phyloP scores from a whole-genome alignment of 1,140 invertebrate species.

The Calliopsis andreniformis region DNA sequence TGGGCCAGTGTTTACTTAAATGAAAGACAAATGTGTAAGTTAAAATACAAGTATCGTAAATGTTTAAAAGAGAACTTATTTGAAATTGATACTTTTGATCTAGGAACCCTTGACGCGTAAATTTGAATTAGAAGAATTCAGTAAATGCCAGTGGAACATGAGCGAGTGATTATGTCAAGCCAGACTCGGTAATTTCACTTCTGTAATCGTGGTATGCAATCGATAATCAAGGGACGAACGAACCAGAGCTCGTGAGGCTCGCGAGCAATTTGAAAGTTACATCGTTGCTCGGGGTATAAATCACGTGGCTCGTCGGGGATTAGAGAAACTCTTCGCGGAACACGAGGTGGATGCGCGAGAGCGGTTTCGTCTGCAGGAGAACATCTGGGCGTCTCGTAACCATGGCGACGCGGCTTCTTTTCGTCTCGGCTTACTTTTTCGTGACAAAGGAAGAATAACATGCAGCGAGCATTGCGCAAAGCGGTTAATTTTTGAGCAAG shows the following conservation, averaged over 20 bases:
- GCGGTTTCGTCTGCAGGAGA: slow-evolving; percentile 4
- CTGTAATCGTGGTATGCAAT: no score
- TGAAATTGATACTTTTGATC: no score
- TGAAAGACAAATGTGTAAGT: no score
- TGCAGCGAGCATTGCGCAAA: neutral
- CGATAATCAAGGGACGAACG: slow-evolving; percentile 23
- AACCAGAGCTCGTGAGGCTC: neutral
- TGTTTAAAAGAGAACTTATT: no score
- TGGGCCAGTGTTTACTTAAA: no score
- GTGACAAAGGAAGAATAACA: neutral
- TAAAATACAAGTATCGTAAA: no score
- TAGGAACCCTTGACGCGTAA: no score
- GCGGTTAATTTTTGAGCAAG: neutral
- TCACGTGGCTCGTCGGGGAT: slow-evolving; percentile 9
- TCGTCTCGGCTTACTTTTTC: neutral
- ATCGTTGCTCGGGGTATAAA: slow-evolving; percentile 20
- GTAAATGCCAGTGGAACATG: no score
- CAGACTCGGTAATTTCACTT: no score
- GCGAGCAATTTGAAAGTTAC: neutral
- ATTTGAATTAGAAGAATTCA: no score
- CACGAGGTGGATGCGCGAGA: neutral
- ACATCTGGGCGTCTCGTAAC: neutral
- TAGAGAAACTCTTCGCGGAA: slow-evolving; percentile 22
- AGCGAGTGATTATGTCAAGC: no score
- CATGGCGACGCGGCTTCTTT: neutral